Conservation (phyloP, 2,888 invertebrate genomes). For the Mesochorus sp. region DNA sequence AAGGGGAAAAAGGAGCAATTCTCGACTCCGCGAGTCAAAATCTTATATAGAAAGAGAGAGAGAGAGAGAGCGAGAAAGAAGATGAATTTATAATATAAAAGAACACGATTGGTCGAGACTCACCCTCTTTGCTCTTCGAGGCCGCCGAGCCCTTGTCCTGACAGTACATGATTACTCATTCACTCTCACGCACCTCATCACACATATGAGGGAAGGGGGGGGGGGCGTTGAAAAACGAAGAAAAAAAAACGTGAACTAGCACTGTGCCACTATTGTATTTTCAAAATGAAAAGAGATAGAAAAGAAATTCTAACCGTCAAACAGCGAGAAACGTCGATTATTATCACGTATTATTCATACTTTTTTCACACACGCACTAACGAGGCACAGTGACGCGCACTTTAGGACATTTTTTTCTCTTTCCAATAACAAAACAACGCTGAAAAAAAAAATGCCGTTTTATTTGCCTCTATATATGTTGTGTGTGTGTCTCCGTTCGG, state of each 20-base stretch:
- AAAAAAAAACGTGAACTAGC: constrained; percentile 43
- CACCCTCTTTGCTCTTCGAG: constrained; percentile 80
- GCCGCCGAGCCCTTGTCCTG: constrained; percentile 79
- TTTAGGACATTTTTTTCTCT: too few species aligned
- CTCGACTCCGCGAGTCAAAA: neutral
- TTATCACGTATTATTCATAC: too few species aligned
- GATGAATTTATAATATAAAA: neutral
- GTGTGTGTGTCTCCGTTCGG: neutral
- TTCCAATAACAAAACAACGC: too few species aligned
- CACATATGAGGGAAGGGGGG: too few species aligned
- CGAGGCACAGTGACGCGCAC: too few species aligned
- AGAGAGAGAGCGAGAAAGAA: constrained; percentile 10
- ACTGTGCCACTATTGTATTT: constrained; percentile 2
- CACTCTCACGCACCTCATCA: constrained; percentile 74
- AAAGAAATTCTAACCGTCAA: too few species aligned
- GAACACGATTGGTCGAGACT: constrained; percentile 60
- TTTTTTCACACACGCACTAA: too few species aligned
- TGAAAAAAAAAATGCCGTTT: neutral
- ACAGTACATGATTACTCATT: constrained; percentile 81
- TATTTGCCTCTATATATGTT: constrained; percentile 7
- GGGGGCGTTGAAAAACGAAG: constrained; percentile 69
- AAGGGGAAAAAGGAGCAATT: constrained; percentile 38
- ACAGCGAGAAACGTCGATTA: too few species aligned
- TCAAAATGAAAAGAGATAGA: constrained; percentile 17
- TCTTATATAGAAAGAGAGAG: constrained; percentile 28